Conservation (phyloP, 2,888 invertebrate genomes). For the Eupithecia centaureata region DNA sequence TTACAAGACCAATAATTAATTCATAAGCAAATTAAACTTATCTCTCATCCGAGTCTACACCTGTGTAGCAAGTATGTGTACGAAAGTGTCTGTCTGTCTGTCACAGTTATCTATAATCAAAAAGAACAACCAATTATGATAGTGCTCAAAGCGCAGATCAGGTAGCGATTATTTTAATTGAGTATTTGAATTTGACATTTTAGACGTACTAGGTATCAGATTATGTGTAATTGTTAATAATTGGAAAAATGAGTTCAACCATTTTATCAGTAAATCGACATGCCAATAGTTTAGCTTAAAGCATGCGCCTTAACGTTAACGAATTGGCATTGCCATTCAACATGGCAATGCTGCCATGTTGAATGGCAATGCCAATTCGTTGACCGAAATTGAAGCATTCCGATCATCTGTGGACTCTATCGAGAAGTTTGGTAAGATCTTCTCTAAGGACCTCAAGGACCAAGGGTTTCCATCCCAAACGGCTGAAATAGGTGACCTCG, state of each 20-base stretch:
- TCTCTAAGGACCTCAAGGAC: too few species aligned
- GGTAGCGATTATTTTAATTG: constrained; percentile 2
- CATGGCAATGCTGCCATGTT: too few species aligned
- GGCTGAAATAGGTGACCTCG: too few species aligned
- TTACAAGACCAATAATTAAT: constrained; percentile 1
- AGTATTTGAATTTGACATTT: neutral
- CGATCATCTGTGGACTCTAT: too few species aligned
- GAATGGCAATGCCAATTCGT: too few species aligned
- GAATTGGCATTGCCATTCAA: too few species aligned
- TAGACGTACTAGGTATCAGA: neutral
- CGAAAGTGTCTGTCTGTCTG: neutral
- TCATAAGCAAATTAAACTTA: neutral
- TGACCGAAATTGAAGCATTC: too few species aligned
- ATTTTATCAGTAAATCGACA: too few species aligned
- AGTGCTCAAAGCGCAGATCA: neutral
- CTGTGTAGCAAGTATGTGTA: neutral
- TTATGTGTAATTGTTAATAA: neutral
- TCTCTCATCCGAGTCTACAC: constrained; percentile 1
- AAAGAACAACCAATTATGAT: neutral
- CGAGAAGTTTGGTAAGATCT: too few species aligned
- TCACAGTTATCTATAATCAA: neutral
- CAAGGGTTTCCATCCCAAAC: too few species aligned
- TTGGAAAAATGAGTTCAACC: neutral
- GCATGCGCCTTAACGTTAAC: neutral
- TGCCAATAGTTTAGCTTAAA: neutral